Conservation (phyloP, 2,797 vertebrate genomes). For the Eleutherodactylus coqui region DNA sequence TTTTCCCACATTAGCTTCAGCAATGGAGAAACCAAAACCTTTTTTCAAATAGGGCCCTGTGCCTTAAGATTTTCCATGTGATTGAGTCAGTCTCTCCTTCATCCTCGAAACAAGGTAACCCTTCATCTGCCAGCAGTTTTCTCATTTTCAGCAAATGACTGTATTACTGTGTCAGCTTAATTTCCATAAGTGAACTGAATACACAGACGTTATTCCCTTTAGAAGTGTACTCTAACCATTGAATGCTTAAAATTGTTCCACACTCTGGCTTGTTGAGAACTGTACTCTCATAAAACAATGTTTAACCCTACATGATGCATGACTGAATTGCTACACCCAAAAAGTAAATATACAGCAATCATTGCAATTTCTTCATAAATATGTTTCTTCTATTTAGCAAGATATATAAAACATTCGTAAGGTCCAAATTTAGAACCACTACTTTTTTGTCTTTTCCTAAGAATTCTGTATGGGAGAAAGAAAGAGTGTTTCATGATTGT, state of each 20-base stretch:
- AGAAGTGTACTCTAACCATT: slow-evolving; percentile 46
- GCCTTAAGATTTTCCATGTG: slow-evolving; percentile 60
- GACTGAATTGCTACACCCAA: no score
- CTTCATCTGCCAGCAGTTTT: slow-evolving; percentile 63
- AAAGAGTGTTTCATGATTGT: no score
- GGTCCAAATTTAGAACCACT: no score
- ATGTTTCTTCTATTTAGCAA: no score
- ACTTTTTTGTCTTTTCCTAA: no score
- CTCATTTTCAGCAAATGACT: slow-evolving; percentile 58
- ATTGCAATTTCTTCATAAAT: no score
- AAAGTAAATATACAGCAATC: no score
- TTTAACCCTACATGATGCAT: neutral
- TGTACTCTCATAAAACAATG: slow-evolving; percentile 43
- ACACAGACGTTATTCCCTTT: slow-evolving; percentile 45
- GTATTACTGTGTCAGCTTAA: slow-evolving; percentile 57
- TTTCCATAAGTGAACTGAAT: slow-evolving; percentile 55
- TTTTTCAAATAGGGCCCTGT: slow-evolving; percentile 55
- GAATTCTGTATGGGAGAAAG: no score
- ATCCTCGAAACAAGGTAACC: slow-evolving; percentile 60
- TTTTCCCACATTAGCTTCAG: slow-evolving; percentile 50
- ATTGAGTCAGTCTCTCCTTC: slow-evolving; percentile 62
- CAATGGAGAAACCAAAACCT: slow-evolving; percentile 48
- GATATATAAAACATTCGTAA: no score
- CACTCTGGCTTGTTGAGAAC: slow-evolving; percentile 45
- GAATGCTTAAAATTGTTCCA: slow-evolving; percentile 60